Conservation (phyloP, 2,797 vertebrate genomes). For the Buphagus erythrorhynchus region DNA sequence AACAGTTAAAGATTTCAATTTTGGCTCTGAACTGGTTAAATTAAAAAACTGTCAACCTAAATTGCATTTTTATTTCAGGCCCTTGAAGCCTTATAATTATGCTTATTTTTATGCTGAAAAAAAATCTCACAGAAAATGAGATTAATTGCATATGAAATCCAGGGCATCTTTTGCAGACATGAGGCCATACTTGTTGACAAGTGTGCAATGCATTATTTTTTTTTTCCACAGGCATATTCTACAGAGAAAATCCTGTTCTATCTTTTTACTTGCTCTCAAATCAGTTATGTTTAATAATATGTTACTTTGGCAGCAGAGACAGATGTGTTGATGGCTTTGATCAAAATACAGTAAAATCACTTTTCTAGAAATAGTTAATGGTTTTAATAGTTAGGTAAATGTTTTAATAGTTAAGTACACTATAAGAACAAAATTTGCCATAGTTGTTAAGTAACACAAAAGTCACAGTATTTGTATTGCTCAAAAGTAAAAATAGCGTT, state of each 20-base stretch:
- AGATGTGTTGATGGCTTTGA: background rate
- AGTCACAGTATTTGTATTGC: background rate
- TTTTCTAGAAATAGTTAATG: background rate
- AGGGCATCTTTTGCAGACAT: background rate
- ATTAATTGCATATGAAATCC: background rate
- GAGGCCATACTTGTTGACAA: background rate
- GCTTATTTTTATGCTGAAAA: background rate
- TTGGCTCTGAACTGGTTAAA: background rate
- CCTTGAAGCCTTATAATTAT: background rate
- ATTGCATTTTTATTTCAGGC: background rate
- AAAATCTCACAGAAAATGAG: background rate
- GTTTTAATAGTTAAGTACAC: background rate
- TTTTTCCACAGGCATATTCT: constrained; percentile 2
- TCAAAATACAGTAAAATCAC: background rate
- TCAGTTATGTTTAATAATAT: background rate
- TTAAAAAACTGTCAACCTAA: background rate
- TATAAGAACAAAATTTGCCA: background rate
- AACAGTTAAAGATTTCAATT: background rate
- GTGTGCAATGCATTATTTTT: background rate
- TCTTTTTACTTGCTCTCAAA: background rate
- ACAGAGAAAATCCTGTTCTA: background rate
- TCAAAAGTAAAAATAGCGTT: background rate
- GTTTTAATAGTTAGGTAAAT: background rate
- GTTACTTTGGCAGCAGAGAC: background rate
- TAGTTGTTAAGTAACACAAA: background rate